Evolutionary conservation across 53 echinoderm and acorn worm species (phyloP), one percentile per base, ranked within the genome.

Genomic region (Crossaster papposus): DNA sequence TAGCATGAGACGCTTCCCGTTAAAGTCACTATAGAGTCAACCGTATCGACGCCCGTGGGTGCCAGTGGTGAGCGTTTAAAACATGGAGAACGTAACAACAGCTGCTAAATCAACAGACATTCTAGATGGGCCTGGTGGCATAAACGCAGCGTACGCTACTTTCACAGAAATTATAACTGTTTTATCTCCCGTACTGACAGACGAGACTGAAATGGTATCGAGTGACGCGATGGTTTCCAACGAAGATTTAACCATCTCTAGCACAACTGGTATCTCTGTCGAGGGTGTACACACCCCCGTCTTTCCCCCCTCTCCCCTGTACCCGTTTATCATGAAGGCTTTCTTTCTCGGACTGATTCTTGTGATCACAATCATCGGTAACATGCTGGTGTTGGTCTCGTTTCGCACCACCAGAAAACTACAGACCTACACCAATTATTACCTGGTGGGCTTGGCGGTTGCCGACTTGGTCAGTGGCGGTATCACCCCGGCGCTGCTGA

Each of bases 401-500:
- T 94, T 89, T 23, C 53, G 64, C 33, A 94, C 65, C 55, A 78
- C 85, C n/a, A 72, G 80, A 28, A 84, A 81, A 65, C 94, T 94
- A 26, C 91, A 85, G 29, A 89, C 80, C 24, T 94, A 94, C 90
- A 85, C 89, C 70, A 94, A 94, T 82, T 94, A 89, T 31, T 94
- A 91, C 85, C 80, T 94, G 23, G 89, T 91, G n/a, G 91, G 85
- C 28, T 63, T 94, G 44, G 94, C 94, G 20, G 81, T 83, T 8
- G 89, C 91, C 26, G 94, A 94, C 72, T 85, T 94, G 2, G 17
- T 79, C 54, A 89, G 88, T 7, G 93, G 90, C 51, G 72, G 77
- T 34, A 36, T 94, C 77, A 89, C 84, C 64, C 89, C 91, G 71
- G 64, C 81, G 14, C 22, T 94, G 15, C 80, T 89, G 23, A 91